Base-by-base conservation (phyloP, 2,113 vertebrate species). In the Sphaerodactylus townsendi region DNA sequence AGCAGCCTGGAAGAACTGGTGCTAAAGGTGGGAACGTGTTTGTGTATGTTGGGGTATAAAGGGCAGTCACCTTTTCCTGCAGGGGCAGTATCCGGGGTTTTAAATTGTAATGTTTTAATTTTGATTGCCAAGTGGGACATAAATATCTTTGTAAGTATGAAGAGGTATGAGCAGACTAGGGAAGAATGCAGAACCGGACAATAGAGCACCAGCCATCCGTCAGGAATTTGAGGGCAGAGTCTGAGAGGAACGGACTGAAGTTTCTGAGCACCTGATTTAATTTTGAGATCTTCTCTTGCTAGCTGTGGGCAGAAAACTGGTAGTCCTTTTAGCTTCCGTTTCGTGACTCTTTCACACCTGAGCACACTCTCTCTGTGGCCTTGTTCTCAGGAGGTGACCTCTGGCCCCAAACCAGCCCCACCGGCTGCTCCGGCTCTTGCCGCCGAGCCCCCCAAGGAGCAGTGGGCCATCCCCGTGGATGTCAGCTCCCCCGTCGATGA, bases 1-100 rank as follows among this genome's bases (percentile, higher is more conserved):
- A 97, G 97, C 96, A 98, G 98, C 81, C 92, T 98, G 30, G 98
- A 98, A 85, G 97, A 98, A 41, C 91, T 98, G 30, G 98, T 97
- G 74, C 95, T 98, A 81, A 96, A 97, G 96, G 98, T 96, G 44
- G 53, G 85, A 72, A 3, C 14, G 70, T 59, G n/a, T 3, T 5
- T 8, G 25, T 5, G n/a, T n/a, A n/a, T 50, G 44, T 56, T 23
- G 59, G 59, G 59, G 25, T 28, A 25, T 28, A 62, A 62, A 9
- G 19, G 23, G 59, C 25, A 9, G 23, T 23, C 23, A 9, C 5
- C 7, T 62, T 62, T 62, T 62, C 21, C 59, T 7, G 5, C 5
- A 19, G 28, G 59, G 59, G 23, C 56, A 25, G 19, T 17, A 23
- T 59, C 56, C 15, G 21, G 56, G 59, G 23, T 28, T 62, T 62